A percentile compares a stretch with the other conserved stretches of the same genome.
Conservation (phyloP, 2,888 invertebrate species). For the Orchesellides sinensis region DNA sequence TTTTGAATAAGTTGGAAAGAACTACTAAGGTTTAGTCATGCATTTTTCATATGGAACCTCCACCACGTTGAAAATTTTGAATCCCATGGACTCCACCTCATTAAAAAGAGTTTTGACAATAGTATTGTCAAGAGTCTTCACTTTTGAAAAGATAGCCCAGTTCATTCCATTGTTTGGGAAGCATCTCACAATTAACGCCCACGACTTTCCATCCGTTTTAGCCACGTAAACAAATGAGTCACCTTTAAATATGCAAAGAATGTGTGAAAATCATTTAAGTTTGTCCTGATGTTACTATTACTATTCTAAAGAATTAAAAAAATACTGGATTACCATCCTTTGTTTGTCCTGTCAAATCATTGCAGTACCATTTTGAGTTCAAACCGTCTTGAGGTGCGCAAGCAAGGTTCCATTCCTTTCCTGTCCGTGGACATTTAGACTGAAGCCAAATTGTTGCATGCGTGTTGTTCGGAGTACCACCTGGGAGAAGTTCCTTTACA, state of each 20-base stretch:
- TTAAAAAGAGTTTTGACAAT: slow-evolving; percentile 59
- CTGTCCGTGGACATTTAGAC: slow-evolving; percentile 60
- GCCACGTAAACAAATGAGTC: slow-evolving; percentile 64
- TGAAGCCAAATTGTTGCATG: slow-evolving; percentile 61
- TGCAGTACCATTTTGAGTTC: slow-evolving; percentile 66
- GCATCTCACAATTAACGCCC: slow-evolving; percentile 65
- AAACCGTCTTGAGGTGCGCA: slow-evolving; percentile 38
- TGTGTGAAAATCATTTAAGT: not conserved
- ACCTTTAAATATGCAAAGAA: no score
- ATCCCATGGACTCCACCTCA: slow-evolving; percentile 61
- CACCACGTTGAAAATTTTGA: slow-evolving; percentile 59
- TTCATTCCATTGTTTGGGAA: slow-evolving; percentile 60
- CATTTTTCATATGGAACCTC: slow-evolving; percentile 67
- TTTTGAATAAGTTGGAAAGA: no score
- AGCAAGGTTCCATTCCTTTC: slow-evolving; percentile 51
- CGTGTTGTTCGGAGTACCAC: slow-evolving; percentile 17
- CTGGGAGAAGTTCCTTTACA: slow-evolving; percentile 38
- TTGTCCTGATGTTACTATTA: not conserved
- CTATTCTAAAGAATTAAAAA: not conserved
- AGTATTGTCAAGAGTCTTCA: slow-evolving; percentile 41
- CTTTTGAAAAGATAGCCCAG: slow-evolving; percentile 68
- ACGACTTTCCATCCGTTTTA: slow-evolving; percentile 62
- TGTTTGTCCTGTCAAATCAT: slow-evolving; percentile 23
- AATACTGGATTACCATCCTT: slow-evolving; percentile 38
- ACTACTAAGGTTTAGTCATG: slow-evolving; percentile 40